These are phyloP conservation scores for Herpailurus yagouaroundi DNA, from an alignment of 2,113 vertebrate species.

Conservation along the genomic window DNA sequence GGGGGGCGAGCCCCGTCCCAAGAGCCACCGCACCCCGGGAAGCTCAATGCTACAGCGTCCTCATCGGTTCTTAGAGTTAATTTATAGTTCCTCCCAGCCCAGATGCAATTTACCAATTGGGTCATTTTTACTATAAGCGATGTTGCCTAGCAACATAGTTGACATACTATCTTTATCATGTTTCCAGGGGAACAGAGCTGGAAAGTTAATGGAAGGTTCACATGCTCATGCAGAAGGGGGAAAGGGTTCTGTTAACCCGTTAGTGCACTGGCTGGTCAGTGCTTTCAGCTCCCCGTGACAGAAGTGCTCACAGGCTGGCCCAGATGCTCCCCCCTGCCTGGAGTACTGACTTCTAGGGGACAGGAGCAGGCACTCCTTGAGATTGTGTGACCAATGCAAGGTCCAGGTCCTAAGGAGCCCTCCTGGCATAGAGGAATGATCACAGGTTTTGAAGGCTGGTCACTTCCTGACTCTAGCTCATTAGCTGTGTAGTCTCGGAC, in stretches of 20 bases:
- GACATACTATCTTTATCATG: constrained; percentile 58
- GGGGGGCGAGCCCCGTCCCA: neutral
- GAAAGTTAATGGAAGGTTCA: constrained; percentile 48
- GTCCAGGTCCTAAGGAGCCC: neutral
- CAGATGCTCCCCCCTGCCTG: neutral
- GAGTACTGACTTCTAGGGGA: neutral
- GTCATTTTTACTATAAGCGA: constrained; percentile 59
- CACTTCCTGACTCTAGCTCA: neutral
- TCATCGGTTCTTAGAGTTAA: neutral
- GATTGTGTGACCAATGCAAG: neutral
- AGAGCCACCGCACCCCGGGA: neutral
- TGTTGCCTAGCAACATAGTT: constrained; percentile 73
- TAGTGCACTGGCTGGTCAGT: neutral
- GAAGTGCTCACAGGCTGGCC: neutral
- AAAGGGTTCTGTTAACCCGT: constrained; percentile 27
- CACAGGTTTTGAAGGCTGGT: neutral
- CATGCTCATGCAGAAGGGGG: neutral
- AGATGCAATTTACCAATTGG: constrained; percentile 21
- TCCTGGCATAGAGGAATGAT: neutral
- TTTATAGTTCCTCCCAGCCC: constrained; percentile 14
- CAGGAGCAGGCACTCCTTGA: neutral
- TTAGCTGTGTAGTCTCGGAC: neutral
- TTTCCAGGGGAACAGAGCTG: constrained; percentile 68
- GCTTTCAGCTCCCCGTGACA: neutral
- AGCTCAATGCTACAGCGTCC: neutral